Conservation (phyloP, 2,113 vertebrate genomes). For the Rhinopomastus cyanomelas region DNA sequence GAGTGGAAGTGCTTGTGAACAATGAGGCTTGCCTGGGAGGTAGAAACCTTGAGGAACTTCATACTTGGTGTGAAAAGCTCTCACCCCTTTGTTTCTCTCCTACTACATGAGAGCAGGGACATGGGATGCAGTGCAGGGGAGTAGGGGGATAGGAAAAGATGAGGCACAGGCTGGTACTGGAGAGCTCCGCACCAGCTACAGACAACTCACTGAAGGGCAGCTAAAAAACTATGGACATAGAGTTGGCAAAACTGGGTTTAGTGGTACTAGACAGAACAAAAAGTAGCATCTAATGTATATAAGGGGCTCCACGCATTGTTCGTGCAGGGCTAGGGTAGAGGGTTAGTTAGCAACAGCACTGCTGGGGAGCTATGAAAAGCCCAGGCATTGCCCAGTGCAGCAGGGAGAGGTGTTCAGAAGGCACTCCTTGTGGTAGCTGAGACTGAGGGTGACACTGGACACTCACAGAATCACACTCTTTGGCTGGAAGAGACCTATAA, state of each 20-base stretch:
- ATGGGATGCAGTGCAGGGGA: not conserved
- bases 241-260: not conserved
- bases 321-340: not conserved
- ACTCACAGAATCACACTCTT: too few species aligned
- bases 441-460: not conserved
- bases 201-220: not conserved
- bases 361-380: not conserved
- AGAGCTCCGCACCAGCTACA: not conserved
- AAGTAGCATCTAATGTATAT: not conserved
- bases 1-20: not conserved
- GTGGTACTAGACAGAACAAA: not conserved
- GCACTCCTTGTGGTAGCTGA: fast-evolving
- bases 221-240: not conserved
- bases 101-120: not conserved
- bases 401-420: not conserved
- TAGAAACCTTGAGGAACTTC: not conserved
- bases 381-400: not conserved
- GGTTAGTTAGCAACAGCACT: not conserved
- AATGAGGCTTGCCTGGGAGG: not conserved
- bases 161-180: not conserved
- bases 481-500: too few species aligned
- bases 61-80: not conserved
- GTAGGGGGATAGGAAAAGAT: not conserved
- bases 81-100: not conserved
- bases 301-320: fast-evolving